Evolutionary conservation across 2,888 invertebrate species (phyloP), one percentile per base, ranked within the genome.

Genomic region (Nomada fabriciana): DNA sequence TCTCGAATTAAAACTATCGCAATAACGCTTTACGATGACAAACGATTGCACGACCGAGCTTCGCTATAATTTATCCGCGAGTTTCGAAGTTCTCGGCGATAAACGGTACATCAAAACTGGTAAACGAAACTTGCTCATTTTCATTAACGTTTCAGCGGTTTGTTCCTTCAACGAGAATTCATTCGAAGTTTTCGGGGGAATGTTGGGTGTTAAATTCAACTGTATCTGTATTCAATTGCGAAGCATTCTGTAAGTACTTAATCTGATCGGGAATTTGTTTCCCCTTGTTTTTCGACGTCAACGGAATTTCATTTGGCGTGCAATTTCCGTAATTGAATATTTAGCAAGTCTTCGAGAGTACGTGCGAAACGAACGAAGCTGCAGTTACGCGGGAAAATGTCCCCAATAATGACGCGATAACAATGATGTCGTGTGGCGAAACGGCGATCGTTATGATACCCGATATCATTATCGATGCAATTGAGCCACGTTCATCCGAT

Each of bases 321-420:
- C 67, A 36, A 59, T 74, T 59, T 59, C 36, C 59, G 20, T 36
- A 36, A 68, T 50, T 59, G 47, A 67, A 59, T 36, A 67, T 59
- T 59, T 68, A 68, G 67, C 50, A 23, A 9, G 4, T 13, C 20
- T 13, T 59, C 20, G 47, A 13, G 13, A 43, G 20, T n/a, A n/a
- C 67, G 59, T n/a, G 52, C 9, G 61, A 47, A 42, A 60, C 10
- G 23, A 60, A 68, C 13, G 43, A 50, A 59, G 59, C 59, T 74
- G 36, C 57, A n/a, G 23, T 68, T 74, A 68, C 29, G 42, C 20
- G 23, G 23, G 59, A 42, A 68, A 7, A 74, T 68, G 59, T 59
- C 23, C 13, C 42, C 59, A 60, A 74, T 68, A 74, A 74, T 60
- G 74, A 68, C 57, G 50, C 50, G 47, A 57, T 67, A 59, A 74